These are phyloP conservation scores for Caenorhabditis drosophilae DNA, from an alignment of 2,888 invertebrate species.

Conservation along the genomic window DNA sequence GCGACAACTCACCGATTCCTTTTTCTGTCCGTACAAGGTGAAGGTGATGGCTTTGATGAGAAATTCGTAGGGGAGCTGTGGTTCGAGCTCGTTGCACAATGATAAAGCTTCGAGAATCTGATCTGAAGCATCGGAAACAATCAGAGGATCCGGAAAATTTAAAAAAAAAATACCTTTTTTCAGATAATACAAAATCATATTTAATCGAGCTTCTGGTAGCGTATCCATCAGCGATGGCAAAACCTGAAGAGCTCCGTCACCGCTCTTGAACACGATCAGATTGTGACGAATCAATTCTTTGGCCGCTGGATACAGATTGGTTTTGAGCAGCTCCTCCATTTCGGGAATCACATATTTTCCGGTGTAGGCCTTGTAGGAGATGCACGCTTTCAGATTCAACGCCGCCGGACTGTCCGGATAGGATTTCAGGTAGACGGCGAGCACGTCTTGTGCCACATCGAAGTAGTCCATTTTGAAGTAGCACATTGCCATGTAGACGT, in stretches of 20 bases:
- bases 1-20: constrained; percentile 80
- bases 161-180: constrained; percentile 7
- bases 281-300: constrained; percentile 93
- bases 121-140: too few species aligned
- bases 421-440: constrained; percentile 85
- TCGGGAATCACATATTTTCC: constrained; percentile 7
- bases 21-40: constrained; percentile 88
- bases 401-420: constrained; percentile 92
- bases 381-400: constrained; percentile 87
- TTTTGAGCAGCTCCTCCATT: constrained; percentile 25
- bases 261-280: constrained; percentile 72
- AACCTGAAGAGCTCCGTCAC: constrained; percentile 75
- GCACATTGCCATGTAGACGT: constrained; percentile 94
- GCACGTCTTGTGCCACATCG: constrained; percentile 79
- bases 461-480: constrained; percentile 98
- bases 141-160: too few species aligned
- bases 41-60: constrained; percentile 95
- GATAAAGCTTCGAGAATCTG: constrained; percentile 55
- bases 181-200: constrained; percentile 91
- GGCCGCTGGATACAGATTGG: constrained; percentile 76
- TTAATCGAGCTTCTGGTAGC: constrained; percentile 92
- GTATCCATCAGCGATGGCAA: constrained; percentile 90
- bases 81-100: constrained; percentile 80
- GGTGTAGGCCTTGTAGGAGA: constrained; percentile 76
- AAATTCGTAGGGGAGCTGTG: constrained; percentile 91